phyloP scores from a whole-genome alignment of 2,888 invertebrate species.

The Cotesia congregata region DNA sequence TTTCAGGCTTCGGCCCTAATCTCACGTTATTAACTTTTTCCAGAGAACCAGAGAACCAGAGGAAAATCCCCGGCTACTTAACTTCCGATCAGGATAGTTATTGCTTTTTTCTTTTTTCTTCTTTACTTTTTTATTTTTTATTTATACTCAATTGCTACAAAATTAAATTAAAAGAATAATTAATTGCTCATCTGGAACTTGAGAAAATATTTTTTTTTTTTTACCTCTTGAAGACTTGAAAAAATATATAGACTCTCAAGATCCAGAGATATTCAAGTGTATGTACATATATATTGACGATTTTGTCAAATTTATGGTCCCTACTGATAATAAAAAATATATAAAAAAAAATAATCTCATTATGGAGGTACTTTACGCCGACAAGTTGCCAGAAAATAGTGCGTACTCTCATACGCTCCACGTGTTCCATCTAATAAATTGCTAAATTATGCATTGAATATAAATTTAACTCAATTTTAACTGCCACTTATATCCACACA shows the following conservation, averaged over 20 bases:
- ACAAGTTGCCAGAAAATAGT: conserved; percentile 23
- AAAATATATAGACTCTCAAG: no score
- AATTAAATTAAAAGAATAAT: not conserved
- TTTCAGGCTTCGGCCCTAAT: not conserved
- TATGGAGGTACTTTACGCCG: conserved; percentile 8
- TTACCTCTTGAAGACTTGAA: no score
- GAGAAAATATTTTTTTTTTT: no score
- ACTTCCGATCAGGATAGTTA: not conserved
- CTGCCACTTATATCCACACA: not conserved
- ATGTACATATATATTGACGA: not conserved
- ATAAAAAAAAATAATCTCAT: conserved; percentile 14
- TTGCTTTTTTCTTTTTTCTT: not conserved
- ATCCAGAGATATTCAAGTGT: no score
- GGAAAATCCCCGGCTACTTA: not conserved
- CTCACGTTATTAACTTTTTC: not conserved
- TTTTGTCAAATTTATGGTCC: not conserved
- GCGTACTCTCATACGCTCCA: conserved; percentile 17
- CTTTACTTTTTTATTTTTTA: no score
- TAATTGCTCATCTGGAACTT: not conserved
- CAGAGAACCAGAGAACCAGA: not conserved
- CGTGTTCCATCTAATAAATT: conserved; percentile 11
- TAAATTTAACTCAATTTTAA: not conserved
- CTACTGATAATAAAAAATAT: not conserved
- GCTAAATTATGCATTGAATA: conserved; percentile 26
- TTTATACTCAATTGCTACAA: not conserved